Evolutionary conservation across 2,113 vertebrate genomes (phyloP).

Genomic region (Cromileptes altivelis): DNA sequence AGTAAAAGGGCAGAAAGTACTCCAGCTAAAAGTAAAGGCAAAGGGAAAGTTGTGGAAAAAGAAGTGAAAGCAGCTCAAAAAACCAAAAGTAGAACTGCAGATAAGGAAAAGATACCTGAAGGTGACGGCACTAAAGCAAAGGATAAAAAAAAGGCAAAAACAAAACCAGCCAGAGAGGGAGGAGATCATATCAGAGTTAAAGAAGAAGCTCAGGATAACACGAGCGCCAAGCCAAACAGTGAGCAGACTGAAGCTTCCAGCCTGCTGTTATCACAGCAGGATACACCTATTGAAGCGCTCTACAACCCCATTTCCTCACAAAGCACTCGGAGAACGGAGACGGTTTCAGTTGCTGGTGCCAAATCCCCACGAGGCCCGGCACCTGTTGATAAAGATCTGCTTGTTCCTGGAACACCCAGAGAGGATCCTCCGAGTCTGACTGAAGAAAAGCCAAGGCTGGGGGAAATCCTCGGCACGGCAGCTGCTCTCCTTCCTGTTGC

Average conservation of each 20-base stretch:
- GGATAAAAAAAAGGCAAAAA: conserved; percentile 27
- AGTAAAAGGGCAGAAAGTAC: conserved; percentile 12
- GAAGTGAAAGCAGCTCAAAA: conserved; percentile 27
- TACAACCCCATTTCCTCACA: conserved; percentile 37
- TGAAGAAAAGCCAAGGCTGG: conserved; percentile 35
- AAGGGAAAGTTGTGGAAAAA: conserved; percentile 15
- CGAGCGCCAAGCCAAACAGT: conserved; percentile 1
- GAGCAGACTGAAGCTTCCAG: conserved; percentile 22
- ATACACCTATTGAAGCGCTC: conserved; percentile 14
- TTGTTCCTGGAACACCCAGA: not conserved
- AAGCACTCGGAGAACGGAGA: conserved; percentile 34
- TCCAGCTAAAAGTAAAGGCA: conserved; percentile 17
- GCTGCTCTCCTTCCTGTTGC: conserved; percentile 55
- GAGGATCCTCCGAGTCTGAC: not conserved
- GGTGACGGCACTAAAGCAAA: not conserved
- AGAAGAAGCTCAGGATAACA: conserved; percentile 14
- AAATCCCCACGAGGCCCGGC: conserved; percentile 20
- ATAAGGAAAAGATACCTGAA: conserved; percentile 21
- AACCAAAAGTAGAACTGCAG: not conserved
- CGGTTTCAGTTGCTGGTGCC: conserved; percentile 14
- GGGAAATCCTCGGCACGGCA: conserved; percentile 24
- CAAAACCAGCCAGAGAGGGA: not conserved
- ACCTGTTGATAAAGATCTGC: conserved; percentile 7
- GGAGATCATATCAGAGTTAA: conserved; percentile 20
- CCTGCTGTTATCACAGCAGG: conserved; percentile 32